Evolutionary conservation across 2,888 invertebrate genomes (phyloP), one percentile per base, ranked within the genome.

Genomic region (Macrosoma leucophasiata): DNA sequence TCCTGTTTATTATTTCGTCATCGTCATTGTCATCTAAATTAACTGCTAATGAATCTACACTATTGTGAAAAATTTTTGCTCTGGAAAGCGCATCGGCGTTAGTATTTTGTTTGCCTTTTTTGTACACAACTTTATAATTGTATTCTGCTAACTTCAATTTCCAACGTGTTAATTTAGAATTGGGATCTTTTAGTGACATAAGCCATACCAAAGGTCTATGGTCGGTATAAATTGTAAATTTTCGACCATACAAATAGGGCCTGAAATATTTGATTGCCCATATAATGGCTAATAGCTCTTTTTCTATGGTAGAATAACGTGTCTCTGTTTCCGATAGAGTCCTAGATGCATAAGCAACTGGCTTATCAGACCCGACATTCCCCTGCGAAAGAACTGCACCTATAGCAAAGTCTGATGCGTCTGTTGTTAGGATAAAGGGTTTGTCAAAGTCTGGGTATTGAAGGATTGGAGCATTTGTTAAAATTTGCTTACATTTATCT

Each of bases 171-270:
- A 69, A 39, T 41, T 65, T 51, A 0, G 61, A 59, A 14, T 59
- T 65, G 0, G 66, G 67, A 5, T 71, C 64, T 46, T 70, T 69
- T 0, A 67, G 24, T 0, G 43, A 54, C 48, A 66, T 57, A 0
- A 72, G 29, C 60, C 64, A 72, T 3, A 43, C 48, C 2, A 72
- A 30, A 1, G 65, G 64, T 30, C 57, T 48, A 35, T 74, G 72
- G 30, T 76, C 73, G 0, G 67, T 73, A 2, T 61, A 52, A 0
- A 75, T 65, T 0, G 36, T 53, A 18, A 76, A 72, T 32, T 54
- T 48, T 14, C 43, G 46, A 3, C 64, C 65, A 13, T 63, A 68
- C 4, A 72, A 13, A 14, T 65, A 67, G 3, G 63, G 64, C 25
- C 64, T 36, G 7, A 70, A 60, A 18, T 55, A 55, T 40, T 67